Evolutionary conservation across 2,888 invertebrate species (phyloP).

Genomic region (Synergus umbraculus): DNA sequence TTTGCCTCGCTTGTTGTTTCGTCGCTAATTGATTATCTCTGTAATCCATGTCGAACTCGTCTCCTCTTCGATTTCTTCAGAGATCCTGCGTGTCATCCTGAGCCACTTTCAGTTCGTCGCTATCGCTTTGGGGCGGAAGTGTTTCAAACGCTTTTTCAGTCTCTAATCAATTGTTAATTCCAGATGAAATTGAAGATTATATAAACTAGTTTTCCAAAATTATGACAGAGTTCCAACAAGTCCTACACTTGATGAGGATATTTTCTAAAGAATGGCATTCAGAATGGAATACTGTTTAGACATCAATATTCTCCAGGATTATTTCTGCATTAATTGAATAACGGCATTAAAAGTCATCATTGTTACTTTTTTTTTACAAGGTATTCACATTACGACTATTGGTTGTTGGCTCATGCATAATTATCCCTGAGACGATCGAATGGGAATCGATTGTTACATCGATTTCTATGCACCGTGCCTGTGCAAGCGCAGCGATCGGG

Average conservation of each 20-base stretch:
- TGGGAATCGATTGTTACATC: conserved; percentile 36
- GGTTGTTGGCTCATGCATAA: conserved; percentile 29
- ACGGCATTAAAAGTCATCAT: background rate
- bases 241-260: too few species aligned
- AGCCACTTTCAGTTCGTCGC: conserved; percentile 14
- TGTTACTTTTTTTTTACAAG: background rate
- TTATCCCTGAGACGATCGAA: conserved; percentile 33
- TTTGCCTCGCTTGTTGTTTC: conserved; percentile 43
- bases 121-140: background rate
- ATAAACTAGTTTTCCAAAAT: background rate
- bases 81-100: conserved; percentile 44
- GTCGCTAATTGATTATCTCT: conserved; percentile 55
- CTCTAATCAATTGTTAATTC: background rate
- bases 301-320: background rate
- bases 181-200: background rate
- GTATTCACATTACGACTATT: conserved; percentile 8
- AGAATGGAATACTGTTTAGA: too few species aligned
- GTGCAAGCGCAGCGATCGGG: conserved; percentile 48
- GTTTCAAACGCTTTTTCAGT: background rate
- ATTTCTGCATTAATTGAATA: background rate
- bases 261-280: too few species aligned
- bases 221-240: background rate
- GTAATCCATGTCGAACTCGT: conserved; percentile 50
- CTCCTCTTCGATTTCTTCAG: conserved; percentile 18
- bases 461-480: conserved; percentile 37